A percentile compares a stretch with the other conserved stretches of the same genome.
phyloP scores from a whole-genome alignment of 1,140 invertebrate genomes.

The Tetragonula clypearis region DNA sequence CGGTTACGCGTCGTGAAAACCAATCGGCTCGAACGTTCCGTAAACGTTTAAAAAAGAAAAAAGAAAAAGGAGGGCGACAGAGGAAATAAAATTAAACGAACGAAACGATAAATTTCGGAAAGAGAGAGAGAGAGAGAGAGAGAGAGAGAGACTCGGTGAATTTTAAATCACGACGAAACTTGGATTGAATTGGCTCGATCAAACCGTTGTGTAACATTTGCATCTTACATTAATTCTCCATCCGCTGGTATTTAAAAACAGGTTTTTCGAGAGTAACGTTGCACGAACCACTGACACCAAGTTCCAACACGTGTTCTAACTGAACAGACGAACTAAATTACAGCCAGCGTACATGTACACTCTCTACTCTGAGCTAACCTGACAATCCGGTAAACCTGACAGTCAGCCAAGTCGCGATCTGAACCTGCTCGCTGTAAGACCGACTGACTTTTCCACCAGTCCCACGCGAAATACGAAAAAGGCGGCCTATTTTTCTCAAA shows the following conservation, averaged over 20 bases:
- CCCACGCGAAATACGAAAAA: no score
- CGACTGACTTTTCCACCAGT: no score
- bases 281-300: no score
- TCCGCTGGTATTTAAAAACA: neutral
- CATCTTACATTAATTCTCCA: neutral
- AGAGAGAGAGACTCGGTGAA: neutral
- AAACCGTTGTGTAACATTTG: neutral
- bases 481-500: no score
- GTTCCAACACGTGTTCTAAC: no score
- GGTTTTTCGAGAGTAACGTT: neutral
- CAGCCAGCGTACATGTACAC: no score
- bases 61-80: no score
- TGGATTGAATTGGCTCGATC: neutral
- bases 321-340: no score
- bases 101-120: neutral
- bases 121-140: neutral
- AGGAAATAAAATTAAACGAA: neutral
- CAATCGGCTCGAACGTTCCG: conserved; percentile 19
- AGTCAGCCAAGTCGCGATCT: no score
- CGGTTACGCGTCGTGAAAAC: conserved; percentile 39
- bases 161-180: neutral
- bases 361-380: no score
- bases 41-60: conserved; percentile 20
- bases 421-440: no score
- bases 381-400: no score